phyloP scores from a whole-genome alignment of 2,797 vertebrate species.

The Parauchenoglanis ngamensis region DNA sequence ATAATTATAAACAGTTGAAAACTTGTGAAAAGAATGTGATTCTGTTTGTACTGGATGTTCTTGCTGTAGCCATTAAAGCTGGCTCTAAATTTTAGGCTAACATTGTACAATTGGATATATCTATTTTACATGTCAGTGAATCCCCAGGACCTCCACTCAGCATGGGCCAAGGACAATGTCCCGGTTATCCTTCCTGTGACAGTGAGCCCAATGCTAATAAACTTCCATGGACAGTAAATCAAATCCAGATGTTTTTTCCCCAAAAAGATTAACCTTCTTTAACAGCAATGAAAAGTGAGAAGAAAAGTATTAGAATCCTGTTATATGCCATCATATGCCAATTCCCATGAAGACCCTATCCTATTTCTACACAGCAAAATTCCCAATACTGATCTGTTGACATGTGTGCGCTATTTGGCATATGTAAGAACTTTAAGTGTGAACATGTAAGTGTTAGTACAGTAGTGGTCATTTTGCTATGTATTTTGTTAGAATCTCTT shows the following conservation, averaged over 20 bases:
- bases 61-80: not conserved
- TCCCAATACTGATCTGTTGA: not conserved
- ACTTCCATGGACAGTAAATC: constrained; percentile 10
- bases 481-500: not conserved
- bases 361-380: not conserved
- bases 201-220: not conserved
- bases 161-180: not conserved
- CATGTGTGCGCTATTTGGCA: not conserved
- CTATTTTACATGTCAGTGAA: not conserved
- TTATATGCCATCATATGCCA: not conserved
- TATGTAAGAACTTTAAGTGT: not conserved
- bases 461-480: not conserved
- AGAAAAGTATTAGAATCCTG: not conserved
- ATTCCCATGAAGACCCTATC: not conserved
- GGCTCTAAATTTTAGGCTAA: not conserved
- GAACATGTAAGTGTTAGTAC: not conserved
- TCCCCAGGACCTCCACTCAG: not conserved
- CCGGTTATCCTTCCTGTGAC: not conserved
- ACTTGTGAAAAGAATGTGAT: not conserved
- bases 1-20: too few relatives aligned
- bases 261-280: not conserved
- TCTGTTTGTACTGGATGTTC: not conserved
- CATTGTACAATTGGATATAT: not conserved
- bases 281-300: constrained; percentile 1
- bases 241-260: constrained; percentile 43